These are phyloP conservation scores for Phaonia tiefii DNA, from an alignment of 2,888 invertebrate species.

Conservation along the genomic window DNA sequence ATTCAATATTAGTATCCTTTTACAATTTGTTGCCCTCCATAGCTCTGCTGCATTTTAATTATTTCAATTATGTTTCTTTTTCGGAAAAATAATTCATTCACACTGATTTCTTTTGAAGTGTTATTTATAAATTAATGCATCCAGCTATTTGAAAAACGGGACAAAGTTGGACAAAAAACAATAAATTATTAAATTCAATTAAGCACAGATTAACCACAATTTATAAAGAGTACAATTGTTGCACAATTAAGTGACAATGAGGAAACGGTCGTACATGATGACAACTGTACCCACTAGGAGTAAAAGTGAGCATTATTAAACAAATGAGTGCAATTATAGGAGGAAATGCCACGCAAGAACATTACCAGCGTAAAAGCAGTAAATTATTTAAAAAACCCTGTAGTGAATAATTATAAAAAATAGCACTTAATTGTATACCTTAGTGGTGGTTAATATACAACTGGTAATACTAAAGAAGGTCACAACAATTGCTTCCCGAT, in stretches of 20 bases:
- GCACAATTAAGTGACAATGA: conserved; percentile 36
- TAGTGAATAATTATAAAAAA: no score
- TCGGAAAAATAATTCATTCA: background rate
- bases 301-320: conserved; percentile 12
- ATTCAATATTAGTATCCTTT: no score
- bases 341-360: no score
- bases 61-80: background rate
- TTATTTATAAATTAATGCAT: conserved; percentile 1
- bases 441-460: no score
- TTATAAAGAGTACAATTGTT: conserved; percentile 50
- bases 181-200: conserved; percentile 65
- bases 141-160: background rate
- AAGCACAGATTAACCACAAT: conserved; percentile 67
- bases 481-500: no score
- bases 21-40: no score
- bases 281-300: conserved; percentile 1
- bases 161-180: conserved; percentile 33
- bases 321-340: conserved; percentile 21
- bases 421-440: no score
- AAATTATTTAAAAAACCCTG: no score
- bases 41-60: background rate
- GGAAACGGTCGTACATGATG: background rate
- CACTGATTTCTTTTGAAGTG: conserved; percentile 15
- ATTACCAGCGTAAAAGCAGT: no score
- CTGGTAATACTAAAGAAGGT: no score